Percentiles rank a stretch among this genome's conserved stretches.
Evolutionary conservation across 2,797 vertebrate species (phyloP).

Genomic region (Enoplosus armatus): DNA sequence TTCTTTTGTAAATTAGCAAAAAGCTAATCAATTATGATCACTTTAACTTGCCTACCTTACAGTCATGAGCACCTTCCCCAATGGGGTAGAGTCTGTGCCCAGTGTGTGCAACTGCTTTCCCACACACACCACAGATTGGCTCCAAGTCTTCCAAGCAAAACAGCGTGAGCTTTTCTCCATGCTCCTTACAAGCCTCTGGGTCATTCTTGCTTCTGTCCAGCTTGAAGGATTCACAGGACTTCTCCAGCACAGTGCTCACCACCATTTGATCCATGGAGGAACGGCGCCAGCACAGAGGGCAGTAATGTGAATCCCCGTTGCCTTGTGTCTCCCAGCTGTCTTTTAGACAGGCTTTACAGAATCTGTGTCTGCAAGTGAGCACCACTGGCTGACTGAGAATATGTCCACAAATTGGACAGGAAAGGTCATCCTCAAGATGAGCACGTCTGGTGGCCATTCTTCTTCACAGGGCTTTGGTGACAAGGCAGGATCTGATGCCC

Average conservation of each 20-base stretch:
- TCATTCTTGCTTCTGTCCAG: constrained; percentile 74
- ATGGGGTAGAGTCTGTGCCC: constrained; percentile 85
- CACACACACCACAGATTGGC: constrained; percentile 83
- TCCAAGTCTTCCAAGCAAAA: constrained; percentile 88
- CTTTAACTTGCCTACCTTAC: constrained; percentile 82
- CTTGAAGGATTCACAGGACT: constrained; percentile 79
- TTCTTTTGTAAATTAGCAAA: background rate
- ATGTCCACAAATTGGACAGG: constrained; percentile 90
- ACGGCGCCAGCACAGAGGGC: constrained; percentile 88
- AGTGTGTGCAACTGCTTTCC: constrained; percentile 75
- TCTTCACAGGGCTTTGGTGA: constrained; percentile 56
- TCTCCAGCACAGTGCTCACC: constrained; percentile 77
- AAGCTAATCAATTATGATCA: background rate
- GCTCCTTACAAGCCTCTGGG: constrained; percentile 80
- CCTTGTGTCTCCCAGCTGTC: constrained; percentile 83
- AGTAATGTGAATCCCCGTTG: constrained; percentile 70
- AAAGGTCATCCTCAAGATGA: constrained; percentile 84
- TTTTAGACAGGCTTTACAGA: constrained; percentile 88
- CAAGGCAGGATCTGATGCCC: constrained; percentile 58
- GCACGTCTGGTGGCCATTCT: constrained; percentile 77
- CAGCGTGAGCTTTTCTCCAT: constrained; percentile 81
- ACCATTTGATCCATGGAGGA: constrained; percentile 82
- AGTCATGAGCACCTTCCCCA: constrained; percentile 84
- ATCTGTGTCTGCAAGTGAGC: constrained; percentile 89
- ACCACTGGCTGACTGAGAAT: constrained; percentile 89